phyloP scores from a whole-genome alignment of 2,888 invertebrate genomes.

The Dimorphilus gyrociliatus region DNA sequence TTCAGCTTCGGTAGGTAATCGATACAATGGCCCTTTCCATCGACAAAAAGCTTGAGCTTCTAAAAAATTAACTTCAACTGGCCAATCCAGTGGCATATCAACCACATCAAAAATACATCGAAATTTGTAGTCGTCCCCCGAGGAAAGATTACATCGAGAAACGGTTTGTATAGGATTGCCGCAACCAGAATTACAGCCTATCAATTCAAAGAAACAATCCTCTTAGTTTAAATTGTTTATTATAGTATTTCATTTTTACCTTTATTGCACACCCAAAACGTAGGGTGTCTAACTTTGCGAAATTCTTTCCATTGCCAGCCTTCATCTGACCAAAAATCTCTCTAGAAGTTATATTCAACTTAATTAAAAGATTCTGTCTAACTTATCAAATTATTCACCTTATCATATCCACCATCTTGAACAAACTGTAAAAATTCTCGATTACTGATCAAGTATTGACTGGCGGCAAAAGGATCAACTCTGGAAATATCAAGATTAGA shows the following conservation, averaged over 20 bases:
- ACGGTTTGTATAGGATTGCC: conserved; percentile 19
- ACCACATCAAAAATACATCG: conserved; percentile 30
- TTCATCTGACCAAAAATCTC: conserved; percentile 26
- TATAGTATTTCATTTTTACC: too few relatives aligned
- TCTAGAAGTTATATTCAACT: too few relatives aligned
- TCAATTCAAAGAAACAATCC: too few relatives aligned
- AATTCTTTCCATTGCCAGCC: conserved; percentile 29
- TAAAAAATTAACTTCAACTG: conserved; percentile 33
- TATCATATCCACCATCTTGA: conserved; percentile 21
- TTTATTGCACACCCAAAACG: conserved; percentile 28
- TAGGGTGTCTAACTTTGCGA: conserved; percentile 24
- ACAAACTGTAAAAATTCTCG: conserved; percentile 28
- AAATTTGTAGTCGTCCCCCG: conserved; percentile 13
- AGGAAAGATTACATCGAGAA: conserved; percentile 19
- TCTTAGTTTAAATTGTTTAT: too few relatives aligned
- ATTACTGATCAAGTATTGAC: conserved; percentile 26
- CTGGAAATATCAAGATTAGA: conserved; percentile 11
- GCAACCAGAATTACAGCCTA: conserved; percentile 29
- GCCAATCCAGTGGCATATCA: conserved; percentile 30
- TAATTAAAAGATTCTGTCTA: too few relatives aligned
- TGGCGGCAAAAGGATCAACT: conserved; percentile 26
- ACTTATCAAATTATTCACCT: too few relatives aligned
- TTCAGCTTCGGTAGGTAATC: conserved; percentile 30
- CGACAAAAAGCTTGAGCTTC: conserved; percentile 32
- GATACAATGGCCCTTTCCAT: conserved; percentile 28